These are phyloP conservation scores for Pardosa pseudoannulata DNA, from an alignment of 2,888 invertebrate species.

Conservation along the genomic window DNA sequence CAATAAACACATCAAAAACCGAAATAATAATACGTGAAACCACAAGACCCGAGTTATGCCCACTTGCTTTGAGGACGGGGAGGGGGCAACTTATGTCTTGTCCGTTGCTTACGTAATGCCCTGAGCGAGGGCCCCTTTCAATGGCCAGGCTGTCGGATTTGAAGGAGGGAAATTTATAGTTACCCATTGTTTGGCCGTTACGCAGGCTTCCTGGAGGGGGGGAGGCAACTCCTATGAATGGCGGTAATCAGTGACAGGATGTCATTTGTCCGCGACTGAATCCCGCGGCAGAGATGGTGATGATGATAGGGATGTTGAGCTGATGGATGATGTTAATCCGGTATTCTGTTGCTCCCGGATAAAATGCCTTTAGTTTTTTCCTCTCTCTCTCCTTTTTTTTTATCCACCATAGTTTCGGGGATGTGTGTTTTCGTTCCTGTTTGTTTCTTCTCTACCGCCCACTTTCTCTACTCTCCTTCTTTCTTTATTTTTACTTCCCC, in stretches of 20 bases:
- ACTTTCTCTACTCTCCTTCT: background rate
- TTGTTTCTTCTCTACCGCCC: conserved; percentile 4
- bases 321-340: conserved; percentile 71
- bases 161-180: conserved; percentile 71
- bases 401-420: background rate
- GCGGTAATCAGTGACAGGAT: conserved; percentile 72
- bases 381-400: conserved; percentile 15
- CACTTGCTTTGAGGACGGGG: conserved; percentile 5
- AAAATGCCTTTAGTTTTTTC: conserved; percentile 31
- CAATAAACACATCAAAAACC: conserved; percentile 65
- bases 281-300: conserved; percentile 60
- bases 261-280: conserved; percentile 68
- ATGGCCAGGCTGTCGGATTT: conserved; percentile 62
- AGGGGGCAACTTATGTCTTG: conserved; percentile 40
- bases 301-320: conserved; percentile 65
- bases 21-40: conserved; percentile 19
- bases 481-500: too few relatives aligned
- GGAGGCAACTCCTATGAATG: conserved; percentile 41
- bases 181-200: conserved; percentile 72
- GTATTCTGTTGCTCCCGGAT: conserved; percentile 60
- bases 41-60: background rate
- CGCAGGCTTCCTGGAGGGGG: conserved; percentile 45
- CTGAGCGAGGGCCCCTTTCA: conserved; percentile 37
- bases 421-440: background rate
- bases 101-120: conserved; percentile 66